These are phyloP conservation scores for Dorcus parallelipipedus DNA, from an alignment of 2,888 invertebrate genomes.

Conservation along the genomic window DNA sequence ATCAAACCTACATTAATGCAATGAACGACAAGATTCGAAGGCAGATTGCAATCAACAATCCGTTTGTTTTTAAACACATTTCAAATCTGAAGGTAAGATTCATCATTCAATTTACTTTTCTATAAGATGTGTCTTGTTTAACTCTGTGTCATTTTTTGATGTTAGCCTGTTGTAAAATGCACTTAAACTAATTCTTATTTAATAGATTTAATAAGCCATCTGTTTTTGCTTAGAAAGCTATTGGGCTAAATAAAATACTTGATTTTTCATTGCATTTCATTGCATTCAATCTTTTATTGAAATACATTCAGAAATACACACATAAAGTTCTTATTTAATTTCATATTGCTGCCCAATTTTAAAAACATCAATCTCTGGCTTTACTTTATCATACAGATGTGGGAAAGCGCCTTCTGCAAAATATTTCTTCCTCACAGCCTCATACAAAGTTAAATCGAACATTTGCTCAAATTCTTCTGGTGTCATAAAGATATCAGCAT, in stretches of 20 bases:
- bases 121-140: background rate
- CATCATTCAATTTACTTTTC: too few relatives aligned
- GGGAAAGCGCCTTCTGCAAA: constrained; percentile 60
- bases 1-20: constrained; percentile 98
- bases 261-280: too few relatives aligned
- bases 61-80: constrained; percentile 97
- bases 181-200: too few relatives aligned
- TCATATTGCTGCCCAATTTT: constrained; percentile 50
- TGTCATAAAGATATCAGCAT: constrained; percentile 70
- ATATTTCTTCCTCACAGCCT: constrained; percentile 58
- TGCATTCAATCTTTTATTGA: background rate
- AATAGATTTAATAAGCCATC: too few relatives aligned
- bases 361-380: constrained; percentile 64
- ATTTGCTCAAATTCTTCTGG: constrained; percentile 62
- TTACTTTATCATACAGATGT: constrained; percentile 64
- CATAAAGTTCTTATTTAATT: constrained; percentile 4
- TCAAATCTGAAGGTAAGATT: constrained; percentile 75
- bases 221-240: too few relatives aligned
- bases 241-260: too few relatives aligned
- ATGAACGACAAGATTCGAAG: constrained; percentile 97
- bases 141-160: too few relatives aligned
- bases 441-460: constrained; percentile 66
- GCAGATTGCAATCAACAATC: constrained; percentile 97
- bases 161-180: too few relatives aligned
- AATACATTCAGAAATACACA: background rate